These are phyloP conservation scores for Ciconia nigra DNA, from an alignment of 2,797 vertebrate genomes.

Conservation along the genomic window DNA sequence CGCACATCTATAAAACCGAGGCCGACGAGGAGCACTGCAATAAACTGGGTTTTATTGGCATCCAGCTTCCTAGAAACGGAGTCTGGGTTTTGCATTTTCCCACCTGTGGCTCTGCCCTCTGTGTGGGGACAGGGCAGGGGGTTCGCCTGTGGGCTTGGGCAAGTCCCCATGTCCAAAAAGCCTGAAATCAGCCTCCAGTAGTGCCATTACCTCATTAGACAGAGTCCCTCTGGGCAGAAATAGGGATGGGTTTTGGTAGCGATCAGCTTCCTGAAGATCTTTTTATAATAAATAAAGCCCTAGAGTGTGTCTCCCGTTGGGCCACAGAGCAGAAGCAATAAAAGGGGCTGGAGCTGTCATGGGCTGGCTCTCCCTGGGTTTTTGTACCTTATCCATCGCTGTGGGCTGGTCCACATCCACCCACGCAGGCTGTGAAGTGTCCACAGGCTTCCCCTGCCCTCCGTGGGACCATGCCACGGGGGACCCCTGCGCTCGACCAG, in stretches of 20 bases:
- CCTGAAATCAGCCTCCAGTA: neutral
- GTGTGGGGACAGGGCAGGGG: fast-evolving
- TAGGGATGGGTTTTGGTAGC: neutral
- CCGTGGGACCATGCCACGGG: neutral
- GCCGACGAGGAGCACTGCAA: neutral
- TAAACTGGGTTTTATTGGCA: neutral
- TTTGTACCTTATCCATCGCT: neutral
- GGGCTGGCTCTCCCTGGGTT: neutral
- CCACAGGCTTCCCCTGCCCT: neutral
- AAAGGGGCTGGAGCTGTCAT: neutral
- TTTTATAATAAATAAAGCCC: neutral
- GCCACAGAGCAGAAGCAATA: neutral
- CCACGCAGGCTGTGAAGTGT: fast-evolving
- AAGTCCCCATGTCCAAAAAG: neutral
- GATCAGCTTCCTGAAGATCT: neutral
- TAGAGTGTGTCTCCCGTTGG: neutral
- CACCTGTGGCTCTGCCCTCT: neutral
- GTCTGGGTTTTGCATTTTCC: neutral
- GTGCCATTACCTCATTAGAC: neutral
- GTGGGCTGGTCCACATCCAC: neutral
- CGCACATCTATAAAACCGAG: neutral
- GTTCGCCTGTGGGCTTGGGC: neutral
- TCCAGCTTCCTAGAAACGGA: neutral
- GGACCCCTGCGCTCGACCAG: neutral
- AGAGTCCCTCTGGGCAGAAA: neutral